A percentile compares a stretch with the other conserved stretches of the same genome.
Conservation (phyloP, 2,888 invertebrate genomes). For the Abrostola tripartita region DNA sequence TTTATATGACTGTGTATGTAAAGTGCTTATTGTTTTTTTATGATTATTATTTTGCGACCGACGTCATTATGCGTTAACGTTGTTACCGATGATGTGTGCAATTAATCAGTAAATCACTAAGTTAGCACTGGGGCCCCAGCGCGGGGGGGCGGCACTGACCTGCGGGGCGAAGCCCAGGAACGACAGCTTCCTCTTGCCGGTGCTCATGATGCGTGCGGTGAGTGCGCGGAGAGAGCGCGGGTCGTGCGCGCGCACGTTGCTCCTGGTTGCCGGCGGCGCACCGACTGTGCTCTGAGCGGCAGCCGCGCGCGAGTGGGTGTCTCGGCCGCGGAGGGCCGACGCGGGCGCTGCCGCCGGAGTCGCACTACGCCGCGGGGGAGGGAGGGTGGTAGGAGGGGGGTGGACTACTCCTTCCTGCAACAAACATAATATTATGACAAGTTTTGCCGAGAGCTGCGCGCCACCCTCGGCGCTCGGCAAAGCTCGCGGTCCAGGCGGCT, state of each 20-base stretch:
- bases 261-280: slow-evolving; percentile 58
- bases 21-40: too few species aligned
- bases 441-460: background rate
- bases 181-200: slow-evolving; percentile 91
- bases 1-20: too few species aligned
- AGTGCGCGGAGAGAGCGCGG: slow-evolving; percentile 31
- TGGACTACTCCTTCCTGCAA: background rate
- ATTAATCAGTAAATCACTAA: background rate
- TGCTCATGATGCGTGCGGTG: slow-evolving; percentile 72
- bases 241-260: slow-evolving; percentile 34
- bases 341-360: slow-evolving; percentile 1
- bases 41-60: too few species aligned
- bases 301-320: slow-evolving; percentile 3
- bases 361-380: slow-evolving; percentile 10
- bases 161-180: slow-evolving; percentile 91
- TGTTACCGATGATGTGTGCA: too few species aligned
- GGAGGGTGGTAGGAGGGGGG: slow-evolving; percentile 2
- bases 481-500: too few species aligned
- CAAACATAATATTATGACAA: background rate
- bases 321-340: slow-evolving; percentile 9
- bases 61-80: too few species aligned
- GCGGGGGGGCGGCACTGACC: slow-evolving; percentile 73
- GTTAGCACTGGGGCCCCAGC: background rate
- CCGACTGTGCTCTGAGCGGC: slow-evolving; percentile 42
- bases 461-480: background rate